Evolutionary conservation across 2,797 vertebrate species (phyloP).

Genomic region (Enteromius unitaeniatus): DNA sequence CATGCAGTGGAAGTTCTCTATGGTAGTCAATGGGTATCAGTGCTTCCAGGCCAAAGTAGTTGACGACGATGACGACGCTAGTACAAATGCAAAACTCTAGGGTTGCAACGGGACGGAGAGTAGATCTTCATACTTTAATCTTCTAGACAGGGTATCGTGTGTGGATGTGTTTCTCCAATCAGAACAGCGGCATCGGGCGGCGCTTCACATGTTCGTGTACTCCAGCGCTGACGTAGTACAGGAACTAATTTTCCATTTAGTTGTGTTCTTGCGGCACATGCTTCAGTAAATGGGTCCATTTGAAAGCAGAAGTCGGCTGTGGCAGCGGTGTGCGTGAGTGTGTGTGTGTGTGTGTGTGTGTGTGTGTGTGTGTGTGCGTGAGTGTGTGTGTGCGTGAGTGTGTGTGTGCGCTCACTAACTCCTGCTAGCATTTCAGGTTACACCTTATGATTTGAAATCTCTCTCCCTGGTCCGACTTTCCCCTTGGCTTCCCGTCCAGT

Average conservation of each 20-base stretch:
- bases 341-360: conserved; percentile 20
- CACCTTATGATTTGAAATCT: conserved; percentile 32
- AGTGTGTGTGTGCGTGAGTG: background rate
- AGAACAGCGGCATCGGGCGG: conserved; percentile 61
- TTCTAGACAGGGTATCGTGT: conserved; percentile 70
- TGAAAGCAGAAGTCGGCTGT: conserved; percentile 55
- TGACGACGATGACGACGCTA: conserved; percentile 58
- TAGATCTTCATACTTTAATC: conserved; percentile 67
- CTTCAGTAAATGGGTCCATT: conserved; percentile 65
- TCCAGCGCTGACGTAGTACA: conserved; percentile 61
- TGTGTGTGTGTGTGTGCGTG: background rate
- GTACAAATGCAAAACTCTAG: conserved; percentile 67
- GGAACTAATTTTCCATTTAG: conserved; percentile 56
- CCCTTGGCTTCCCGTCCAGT: conserved; percentile 79
- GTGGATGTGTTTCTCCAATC: conserved; percentile 65
- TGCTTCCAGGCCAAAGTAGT: conserved; percentile 72
- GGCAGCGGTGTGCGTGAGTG: conserved; percentile 48
- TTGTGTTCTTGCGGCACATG: conserved; percentile 62
- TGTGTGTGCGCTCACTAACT: background rate
- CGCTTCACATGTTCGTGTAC: conserved; percentile 63
- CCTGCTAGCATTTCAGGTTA: conserved; percentile 25
- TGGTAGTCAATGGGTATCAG: conserved; percentile 69
- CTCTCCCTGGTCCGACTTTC: conserved; percentile 43
- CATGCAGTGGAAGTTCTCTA: conserved; percentile 65
- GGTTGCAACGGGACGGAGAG: conserved; percentile 63